Conservation (phyloP, 1,140 invertebrate species). For the Heterodera schachtii region DNA sequence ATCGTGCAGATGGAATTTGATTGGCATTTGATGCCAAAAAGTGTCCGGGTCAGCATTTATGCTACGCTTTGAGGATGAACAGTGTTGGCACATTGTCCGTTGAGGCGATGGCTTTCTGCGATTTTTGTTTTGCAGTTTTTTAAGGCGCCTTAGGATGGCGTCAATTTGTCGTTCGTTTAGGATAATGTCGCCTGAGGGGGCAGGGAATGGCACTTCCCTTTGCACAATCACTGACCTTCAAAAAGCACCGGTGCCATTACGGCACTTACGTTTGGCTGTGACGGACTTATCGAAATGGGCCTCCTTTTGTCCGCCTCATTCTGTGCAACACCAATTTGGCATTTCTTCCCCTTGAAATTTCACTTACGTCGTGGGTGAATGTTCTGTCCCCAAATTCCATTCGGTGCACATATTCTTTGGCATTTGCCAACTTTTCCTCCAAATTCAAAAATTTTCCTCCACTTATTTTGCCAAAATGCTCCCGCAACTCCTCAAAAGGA, state of each 20-base stretch:
- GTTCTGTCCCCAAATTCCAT: constrained; percentile 11
- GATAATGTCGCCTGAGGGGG: constrained; percentile 60
- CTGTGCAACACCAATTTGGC: constrained; percentile 3
- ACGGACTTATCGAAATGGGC: constrained; percentile 30
- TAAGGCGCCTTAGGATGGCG: constrained; percentile 48
- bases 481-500: background rate
- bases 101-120: too few species aligned
- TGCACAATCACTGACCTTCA: constrained; percentile 42
- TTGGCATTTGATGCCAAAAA: constrained; percentile 53
- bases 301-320: constrained; percentile 39
- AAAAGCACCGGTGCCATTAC: constrained; percentile 49
- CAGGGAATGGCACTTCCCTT: background rate
- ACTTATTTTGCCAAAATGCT: constrained; percentile 2
- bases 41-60: constrained; percentile 56
- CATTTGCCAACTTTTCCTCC: background rate
- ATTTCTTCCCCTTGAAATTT: background rate
- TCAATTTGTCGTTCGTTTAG: constrained; percentile 52
- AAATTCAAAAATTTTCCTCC: background rate
- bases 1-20: constrained; percentile 62
- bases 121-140: constrained; percentile 24
- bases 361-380: constrained; percentile 15
- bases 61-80: constrained; percentile 32
- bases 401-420: constrained; percentile 3
- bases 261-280: constrained; percentile 33
- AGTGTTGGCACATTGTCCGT: background rate